Conservation (phyloP, 2,113 vertebrate genomes). For the Labeo catla region DNA sequence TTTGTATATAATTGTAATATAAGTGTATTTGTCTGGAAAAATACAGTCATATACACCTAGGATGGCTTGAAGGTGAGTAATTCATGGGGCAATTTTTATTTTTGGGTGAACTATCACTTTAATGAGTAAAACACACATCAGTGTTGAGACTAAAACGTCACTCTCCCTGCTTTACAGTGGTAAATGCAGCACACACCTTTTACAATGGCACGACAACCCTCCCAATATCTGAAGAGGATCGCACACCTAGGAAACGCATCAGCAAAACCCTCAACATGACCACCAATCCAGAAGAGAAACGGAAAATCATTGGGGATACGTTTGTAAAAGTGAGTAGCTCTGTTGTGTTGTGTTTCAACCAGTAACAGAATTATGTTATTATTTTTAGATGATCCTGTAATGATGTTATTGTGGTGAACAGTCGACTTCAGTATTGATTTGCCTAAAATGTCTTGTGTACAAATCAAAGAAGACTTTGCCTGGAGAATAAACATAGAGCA, state of each 20-base stretch:
- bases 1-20: no score
- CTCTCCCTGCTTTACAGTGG: constrained; percentile 76
- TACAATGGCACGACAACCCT: constrained; percentile 98
- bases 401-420: not conserved
- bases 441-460: constrained; percentile 6
- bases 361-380: not conserved
- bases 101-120: not conserved
- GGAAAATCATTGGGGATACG: constrained; percentile 98
- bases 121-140: not conserved
- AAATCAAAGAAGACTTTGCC: not conserved
- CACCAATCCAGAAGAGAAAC: constrained; percentile 97
- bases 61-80: no score
- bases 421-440: not conserved
- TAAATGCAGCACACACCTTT: constrained; percentile 97
- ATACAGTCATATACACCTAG: no score
- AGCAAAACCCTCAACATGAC: constrained; percentile 99
- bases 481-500: not conserved
- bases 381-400: constrained; percentile 12
- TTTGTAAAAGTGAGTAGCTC: constrained; percentile 90
- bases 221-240: constrained; percentile 97
- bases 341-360: not conserved
- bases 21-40: no score
- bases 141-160: not conserved
- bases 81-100: not conserved
- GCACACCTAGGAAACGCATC: constrained; percentile 95